These are phyloP conservation scores for Pogonus chalceus DNA, from an alignment of 1,140 invertebrate species.

Conservation along the genomic window DNA sequence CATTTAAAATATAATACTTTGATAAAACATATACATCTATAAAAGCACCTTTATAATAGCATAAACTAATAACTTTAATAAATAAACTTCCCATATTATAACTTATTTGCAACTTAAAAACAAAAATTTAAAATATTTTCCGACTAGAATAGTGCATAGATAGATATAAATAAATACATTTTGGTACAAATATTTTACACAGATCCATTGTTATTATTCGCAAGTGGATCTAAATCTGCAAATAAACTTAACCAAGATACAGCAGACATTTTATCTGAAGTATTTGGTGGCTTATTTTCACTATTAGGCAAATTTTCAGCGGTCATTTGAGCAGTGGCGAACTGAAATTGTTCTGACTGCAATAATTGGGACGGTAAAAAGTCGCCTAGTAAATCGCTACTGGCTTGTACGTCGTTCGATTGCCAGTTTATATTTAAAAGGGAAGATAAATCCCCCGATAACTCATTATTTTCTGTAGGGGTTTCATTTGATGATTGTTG, in stretches of 20 bases:
- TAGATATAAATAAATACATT: too few relatives aligned
- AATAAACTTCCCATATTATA: too few relatives aligned
- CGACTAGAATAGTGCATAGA: too few relatives aligned
- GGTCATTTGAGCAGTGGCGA: constrained; percentile 12
- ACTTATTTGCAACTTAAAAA: too few relatives aligned
- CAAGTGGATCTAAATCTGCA: constrained; percentile 84
- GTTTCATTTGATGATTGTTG: constrained; percentile 8
- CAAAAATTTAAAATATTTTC: too few relatives aligned
- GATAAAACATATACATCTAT: too few relatives aligned
- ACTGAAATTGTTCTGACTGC: constrained; percentile 22
- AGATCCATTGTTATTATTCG: constrained; percentile 50
- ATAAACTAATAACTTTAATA: too few relatives aligned
- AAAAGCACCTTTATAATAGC: too few relatives aligned
- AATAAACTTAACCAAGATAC: constrained; percentile 82
- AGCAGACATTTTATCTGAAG: constrained; percentile 31
- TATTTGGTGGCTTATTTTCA: constrained; percentile 13
- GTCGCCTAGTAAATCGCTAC: constrained; percentile 22
- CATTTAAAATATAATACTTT: too few relatives aligned
- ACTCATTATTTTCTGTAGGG: constrained; percentile 10
- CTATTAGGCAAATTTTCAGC: neutral
- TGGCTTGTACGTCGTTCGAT: neutral
- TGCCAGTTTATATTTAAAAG: constrained; percentile 28
- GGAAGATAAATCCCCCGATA: constrained; percentile 19
- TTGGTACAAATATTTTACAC: neutral
- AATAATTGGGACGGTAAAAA: constrained; percentile 32